Base-by-base conservation (phyloP, 1,140 invertebrate genomes). In the Whitmania pigra region DNA sequence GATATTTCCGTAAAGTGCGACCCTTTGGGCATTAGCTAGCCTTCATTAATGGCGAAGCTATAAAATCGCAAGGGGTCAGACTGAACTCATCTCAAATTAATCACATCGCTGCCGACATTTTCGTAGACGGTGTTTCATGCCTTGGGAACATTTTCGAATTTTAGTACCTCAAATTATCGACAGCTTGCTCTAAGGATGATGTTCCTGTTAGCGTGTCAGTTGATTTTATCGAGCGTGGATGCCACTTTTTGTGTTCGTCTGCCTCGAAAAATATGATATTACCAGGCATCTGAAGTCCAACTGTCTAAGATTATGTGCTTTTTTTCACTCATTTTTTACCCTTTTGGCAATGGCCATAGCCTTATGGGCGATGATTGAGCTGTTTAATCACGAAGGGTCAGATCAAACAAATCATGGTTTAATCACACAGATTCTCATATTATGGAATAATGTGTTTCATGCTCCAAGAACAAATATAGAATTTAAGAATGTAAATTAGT, bases 1-100 rank as follows among this genome's bases (percentile, higher is more conserved):
- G 9, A 49, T 17, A 49, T 49, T 49, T 49, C 43, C 13, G 15
- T 17, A 49, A 49, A 4, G 43, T 49, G 43, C 43, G 29, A 63
- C 57, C 15, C 29, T 63, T 31, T 63, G 29, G 57, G 57, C 57
- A 63, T 63, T 63, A 63, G 57, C 57, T 63, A 63, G 57, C 57
- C 22, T 31, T 18, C 22, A 15, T 22, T 63, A 63, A 63, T 63
- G 57, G 29, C 29, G 57, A 31, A 22, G 22, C 57, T 63, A 63
- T 63, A 63, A 25, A 63, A 63, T 63, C 57, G 29, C 57, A 63
- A 31, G 57, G 29, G 15, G 57, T 63, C 29, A 63, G 22, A 63
- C 18, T 63, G 57, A 25, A 63, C 57, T 25, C 57, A 63, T 31
- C 29, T 18, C 57, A 63, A 13, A 11, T 63, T 63, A 63, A 63